These are phyloP conservation scores for Corythoichthys haematopterus DNA, from an alignment of 2,113 vertebrate genomes.

Conservation along the genomic window DNA sequence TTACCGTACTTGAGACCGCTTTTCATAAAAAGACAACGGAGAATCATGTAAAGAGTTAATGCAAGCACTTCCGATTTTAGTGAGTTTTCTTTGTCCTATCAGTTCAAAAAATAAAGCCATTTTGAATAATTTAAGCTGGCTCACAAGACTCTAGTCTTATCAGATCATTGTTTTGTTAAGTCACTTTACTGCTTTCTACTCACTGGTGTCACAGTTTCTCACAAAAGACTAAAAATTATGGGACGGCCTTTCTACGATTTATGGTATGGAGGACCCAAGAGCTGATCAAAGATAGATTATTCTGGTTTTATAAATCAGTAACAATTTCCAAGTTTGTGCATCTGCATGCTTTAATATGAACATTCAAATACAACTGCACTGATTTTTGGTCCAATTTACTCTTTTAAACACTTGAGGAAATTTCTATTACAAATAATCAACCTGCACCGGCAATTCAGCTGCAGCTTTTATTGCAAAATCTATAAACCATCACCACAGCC, in stretches of 20 bases:
- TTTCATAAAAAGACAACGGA: neutral
- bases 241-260: too few relatives aligned
- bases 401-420: neutral
- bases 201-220: too few relatives aligned
- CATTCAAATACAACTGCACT: neutral
- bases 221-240: too few relatives aligned
- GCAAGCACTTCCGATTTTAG: neutral
- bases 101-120: neutral
- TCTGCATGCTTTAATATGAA: neutral
- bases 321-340: neutral
- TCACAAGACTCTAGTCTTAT: neutral
- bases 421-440: neutral
- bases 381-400: neutral
- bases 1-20: neutral
- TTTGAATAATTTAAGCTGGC: neutral
- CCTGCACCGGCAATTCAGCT: neutral
- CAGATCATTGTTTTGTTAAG: neutral
- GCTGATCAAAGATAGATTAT: too few relatives aligned
- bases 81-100: neutral
- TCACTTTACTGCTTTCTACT: too few relatives aligned
- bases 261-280: too few relatives aligned
- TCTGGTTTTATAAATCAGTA: too few relatives aligned
- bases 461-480: conserved; percentile 11
- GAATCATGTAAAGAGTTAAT: neutral
- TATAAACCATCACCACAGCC: conserved; percentile 5